Base-by-base conservation (phyloP, 2,797 vertebrate species). In the Acropternis orthonyx region DNA sequence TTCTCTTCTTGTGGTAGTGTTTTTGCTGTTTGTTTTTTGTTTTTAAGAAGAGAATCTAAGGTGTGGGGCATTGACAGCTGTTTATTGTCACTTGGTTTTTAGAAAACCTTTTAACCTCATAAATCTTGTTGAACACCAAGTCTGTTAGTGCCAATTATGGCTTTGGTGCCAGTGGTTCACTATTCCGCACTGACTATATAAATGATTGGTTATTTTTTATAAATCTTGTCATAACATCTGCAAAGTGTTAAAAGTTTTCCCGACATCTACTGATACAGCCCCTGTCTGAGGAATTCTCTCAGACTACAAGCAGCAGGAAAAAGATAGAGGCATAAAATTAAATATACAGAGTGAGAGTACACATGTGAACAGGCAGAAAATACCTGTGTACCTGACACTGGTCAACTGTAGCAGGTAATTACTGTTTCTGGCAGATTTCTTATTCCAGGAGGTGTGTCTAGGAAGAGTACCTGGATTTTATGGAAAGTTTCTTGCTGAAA, bases 61-160 rank as follows among this genome's bases (percentile, higher is more conserved):
- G 24, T 52, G 6, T 0, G 5, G 15, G 51, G 8, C 6, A 14
- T 3, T 55, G 28, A 37, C 4, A 19, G 23, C 39, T 44, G 4
- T 65, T 68, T 56, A 18, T 30, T 79, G 21, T 16, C 14, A 13
- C 0, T 3, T n/a, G 14, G 1, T 69, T 73, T 76, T 73, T 4
- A 44, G n/a, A 34, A 37, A 5, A 8, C 2, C 3, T 44, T 59
- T 63, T 72, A 7, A 39, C 37, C 14, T 54, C 46, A 3, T 12
- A n/a, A n/a, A 52, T 62, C 2, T 23, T 54, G 7, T 56, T 20
- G 0, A 23, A 10, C 27, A 12, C 34, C 28, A 41, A 49, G 79
- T 66, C 36, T 43, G 6, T 11, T 68, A n/a, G 5, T 68, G 41
- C 26, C 73, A 68, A 36, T n/a, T 22, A 27, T 0, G 13, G 15